Percentiles rank a stretch among this genome's conserved stretches.
Evolutionary conservation across 2,888 invertebrate genomes (phyloP).

Genomic region (Polietes domitor): DNA sequence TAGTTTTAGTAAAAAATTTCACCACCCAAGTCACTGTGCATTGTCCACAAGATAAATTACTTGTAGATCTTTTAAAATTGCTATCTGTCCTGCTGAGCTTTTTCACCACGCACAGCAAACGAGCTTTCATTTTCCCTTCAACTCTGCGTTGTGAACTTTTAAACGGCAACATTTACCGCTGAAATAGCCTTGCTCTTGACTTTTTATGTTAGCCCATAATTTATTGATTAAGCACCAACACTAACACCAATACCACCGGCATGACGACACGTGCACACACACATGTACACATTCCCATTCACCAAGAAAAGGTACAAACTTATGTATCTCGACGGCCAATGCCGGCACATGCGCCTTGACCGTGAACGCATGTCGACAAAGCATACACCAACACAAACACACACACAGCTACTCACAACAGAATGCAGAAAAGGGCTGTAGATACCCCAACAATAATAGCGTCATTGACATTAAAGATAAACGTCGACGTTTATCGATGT

Average conservation of each 20-base stretch:
- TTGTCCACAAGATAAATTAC: no score
- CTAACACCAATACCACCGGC: not conserved
- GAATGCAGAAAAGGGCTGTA: not conserved
- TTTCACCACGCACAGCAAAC: not conserved
- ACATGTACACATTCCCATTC: not conserved
- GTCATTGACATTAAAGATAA: constrained; percentile 53
- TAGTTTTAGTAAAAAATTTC: no score
- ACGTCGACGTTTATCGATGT: not conserved
- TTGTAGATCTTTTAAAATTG: no score
- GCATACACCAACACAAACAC: constrained; percentile 6
- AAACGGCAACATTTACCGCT: constrained; percentile 21
- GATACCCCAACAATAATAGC: constrained; percentile 14
- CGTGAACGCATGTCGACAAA: constrained; percentile 55
- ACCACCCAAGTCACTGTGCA: no score
- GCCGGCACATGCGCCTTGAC: constrained; percentile 74
- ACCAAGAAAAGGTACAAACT: constrained; percentile 26
- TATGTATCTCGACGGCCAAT: constrained; percentile 20
- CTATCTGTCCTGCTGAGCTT: not conserved
- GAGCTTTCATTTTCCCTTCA: constrained; percentile 38
- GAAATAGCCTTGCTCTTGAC: constrained; percentile 77
- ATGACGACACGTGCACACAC: constrained; percentile 24
- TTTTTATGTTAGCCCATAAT: constrained; percentile 73
- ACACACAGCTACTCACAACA: not conserved
- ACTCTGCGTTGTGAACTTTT: constrained; percentile 34
- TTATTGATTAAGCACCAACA: constrained; percentile 74